phyloP scores from a whole-genome alignment of 2,888 invertebrate genomes.

The Apeira syringaria region DNA sequence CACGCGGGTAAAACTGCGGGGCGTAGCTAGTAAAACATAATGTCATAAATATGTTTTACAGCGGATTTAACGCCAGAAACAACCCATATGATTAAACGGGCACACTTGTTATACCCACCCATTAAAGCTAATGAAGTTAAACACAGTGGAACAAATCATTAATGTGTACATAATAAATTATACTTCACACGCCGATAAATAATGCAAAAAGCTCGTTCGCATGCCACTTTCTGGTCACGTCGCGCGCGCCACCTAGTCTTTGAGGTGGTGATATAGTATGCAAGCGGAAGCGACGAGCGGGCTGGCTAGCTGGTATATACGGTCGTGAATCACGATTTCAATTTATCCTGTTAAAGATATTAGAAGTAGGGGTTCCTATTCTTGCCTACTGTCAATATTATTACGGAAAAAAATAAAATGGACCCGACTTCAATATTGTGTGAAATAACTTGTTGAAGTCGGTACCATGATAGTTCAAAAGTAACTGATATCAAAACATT shows the following conservation, averaged over 20 bases:
- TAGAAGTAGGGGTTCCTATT: no score
- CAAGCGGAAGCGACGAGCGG: constrained; percentile 34
- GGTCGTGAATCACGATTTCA: constrained; percentile 33
- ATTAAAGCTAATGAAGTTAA: constrained; percentile 16
- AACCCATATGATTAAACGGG: constrained; percentile 8
- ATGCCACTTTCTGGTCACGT: constrained; percentile 40
- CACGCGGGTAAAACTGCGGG: no score
- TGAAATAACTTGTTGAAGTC: no score
- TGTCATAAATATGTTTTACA: no score
- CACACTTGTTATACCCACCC: constrained; percentile 2
- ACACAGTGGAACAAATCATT: constrained; percentile 30
- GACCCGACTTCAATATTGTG: no score
- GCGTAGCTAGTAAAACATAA: no score
- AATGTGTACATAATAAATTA: constrained; percentile 37
- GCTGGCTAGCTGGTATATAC: constrained; percentile 23
- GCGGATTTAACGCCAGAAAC: no score
- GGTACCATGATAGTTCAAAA: no score
- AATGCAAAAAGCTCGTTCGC: constrained; percentile 46
- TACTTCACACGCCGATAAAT: constrained; percentile 48
- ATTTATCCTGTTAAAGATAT: constrained; percentile 20
- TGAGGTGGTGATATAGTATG: constrained; percentile 19
- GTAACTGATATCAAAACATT: no score
- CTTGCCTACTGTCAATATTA: no score
- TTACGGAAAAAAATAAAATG: no score
- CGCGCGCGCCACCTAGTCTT: constrained; percentile 31